Conservation (phyloP, 1,140 invertebrate genomes). For the Octopus sinensis region DNA sequence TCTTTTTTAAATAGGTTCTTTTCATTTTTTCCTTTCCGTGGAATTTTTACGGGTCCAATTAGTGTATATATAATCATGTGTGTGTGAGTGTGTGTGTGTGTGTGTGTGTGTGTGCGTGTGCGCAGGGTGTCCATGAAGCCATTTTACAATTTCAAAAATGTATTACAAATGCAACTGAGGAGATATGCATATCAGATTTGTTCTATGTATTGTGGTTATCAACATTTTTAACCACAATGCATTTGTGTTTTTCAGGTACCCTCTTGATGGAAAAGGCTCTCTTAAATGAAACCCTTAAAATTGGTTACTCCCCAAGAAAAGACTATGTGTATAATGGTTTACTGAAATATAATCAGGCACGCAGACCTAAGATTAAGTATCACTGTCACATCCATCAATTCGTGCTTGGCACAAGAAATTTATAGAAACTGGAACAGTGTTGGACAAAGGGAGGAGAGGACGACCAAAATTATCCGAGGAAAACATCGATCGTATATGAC, state of each 20-base stretch:
- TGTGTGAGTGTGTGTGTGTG: no score
- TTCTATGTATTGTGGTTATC: neutral
- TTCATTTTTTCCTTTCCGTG: no score
- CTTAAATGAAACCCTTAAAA: neutral
- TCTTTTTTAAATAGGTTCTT: no score
- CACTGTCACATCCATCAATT: neutral
- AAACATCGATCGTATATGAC: conserved; percentile 5
- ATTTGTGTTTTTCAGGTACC: neutral
- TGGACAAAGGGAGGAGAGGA: neutral
- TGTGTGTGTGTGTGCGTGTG: neutral
- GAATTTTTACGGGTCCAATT: no score
- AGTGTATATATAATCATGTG: no score
- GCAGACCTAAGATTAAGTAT: neutral
- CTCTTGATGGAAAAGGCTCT: neutral
- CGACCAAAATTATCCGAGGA: neutral
- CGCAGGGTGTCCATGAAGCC: neutral
- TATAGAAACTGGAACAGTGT: conserved; percentile 1
- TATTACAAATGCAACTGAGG: neutral
- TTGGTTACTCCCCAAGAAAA: neutral
- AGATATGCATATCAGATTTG: neutral
- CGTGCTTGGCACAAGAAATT: conserved; percentile 5
- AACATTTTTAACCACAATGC: neutral
- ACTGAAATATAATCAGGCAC: neutral
- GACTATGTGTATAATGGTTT: conserved; percentile 2
- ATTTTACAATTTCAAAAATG: neutral